Base-by-base conservation (phyloP, 2,113 vertebrate species). In the Rhinogobius similis region DNA sequence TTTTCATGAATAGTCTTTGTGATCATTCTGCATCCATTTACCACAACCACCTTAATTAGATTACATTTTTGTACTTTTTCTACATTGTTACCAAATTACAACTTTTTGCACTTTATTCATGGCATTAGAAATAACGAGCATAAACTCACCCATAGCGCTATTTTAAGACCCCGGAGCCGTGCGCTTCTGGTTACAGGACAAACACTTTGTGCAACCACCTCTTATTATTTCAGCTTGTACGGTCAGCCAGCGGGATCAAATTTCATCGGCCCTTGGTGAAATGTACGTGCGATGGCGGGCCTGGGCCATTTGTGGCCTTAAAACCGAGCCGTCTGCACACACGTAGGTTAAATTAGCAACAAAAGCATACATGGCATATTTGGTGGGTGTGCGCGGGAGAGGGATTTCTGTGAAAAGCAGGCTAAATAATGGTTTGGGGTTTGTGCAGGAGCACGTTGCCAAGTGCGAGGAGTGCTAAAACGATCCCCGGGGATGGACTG, bases 271-370 rank as follows among this genome's bases (percentile, higher is more conserved):
- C 52, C 20, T 44, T 13, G 62, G 72, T 48, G 44, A 1, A 65
- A 44, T 21, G 41, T 61, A 61, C 26, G 61, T 55, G 65, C 32
- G 65, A 81, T 67, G 64, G 12, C 63, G 77, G 73, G 71, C 11
- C 52, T 66, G 72, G 67, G 18, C 52, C 73, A 38, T 82, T 68
- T 78, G 72, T 71, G 72, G 52, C 23, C 75, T 70, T 48, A 78
- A 82, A 79, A 70, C 67, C 65, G 68, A 75, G 68, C 68, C 65
- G 18, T 81, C 38, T 70, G 76, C 67, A 63, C 59, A 67, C 72
- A 67, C 72, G 73, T 46, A 75, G 72, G 65, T 76, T 79, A 56
- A 84, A 85, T 87, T 86, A 88, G 84, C 81, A 81, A 83, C 71
- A 83, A 83, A 82, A 63, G 78, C 82, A 82, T 66, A 70, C 62